Evolutionary conservation across 2,888 invertebrate species (phyloP).

Genomic region (Eupithecia insigniata): DNA sequence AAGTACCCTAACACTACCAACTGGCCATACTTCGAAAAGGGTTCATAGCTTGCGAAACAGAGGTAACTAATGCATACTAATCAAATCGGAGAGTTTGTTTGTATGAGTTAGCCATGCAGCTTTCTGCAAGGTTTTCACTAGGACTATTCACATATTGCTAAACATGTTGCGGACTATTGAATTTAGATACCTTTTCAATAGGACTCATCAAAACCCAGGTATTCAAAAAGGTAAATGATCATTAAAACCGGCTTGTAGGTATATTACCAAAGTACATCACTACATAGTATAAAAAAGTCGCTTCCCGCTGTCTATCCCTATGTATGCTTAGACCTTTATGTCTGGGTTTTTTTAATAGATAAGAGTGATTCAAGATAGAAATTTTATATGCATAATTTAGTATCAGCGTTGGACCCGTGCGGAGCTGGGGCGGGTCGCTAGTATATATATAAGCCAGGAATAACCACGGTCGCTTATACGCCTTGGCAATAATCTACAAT

Average conservation of each 20-base stretch:
- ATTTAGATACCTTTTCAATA: not conserved
- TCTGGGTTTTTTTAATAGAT: no score
- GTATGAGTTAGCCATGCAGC: not conserved
- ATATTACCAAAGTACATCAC: no score
- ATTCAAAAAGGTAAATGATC: not conserved
- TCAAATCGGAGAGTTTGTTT: not conserved
- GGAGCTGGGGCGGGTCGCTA: no score
- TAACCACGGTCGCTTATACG: slow-evolving; percentile 8
- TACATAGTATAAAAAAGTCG: no score
- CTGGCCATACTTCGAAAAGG: not conserved
- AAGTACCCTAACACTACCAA: not conserved
- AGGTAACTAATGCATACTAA: not conserved
- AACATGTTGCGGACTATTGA: not conserved
- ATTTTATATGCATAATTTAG: no score
- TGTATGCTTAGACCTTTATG: no score
- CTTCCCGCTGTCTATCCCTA: no score
- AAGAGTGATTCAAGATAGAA: no score
- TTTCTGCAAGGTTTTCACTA: no score
- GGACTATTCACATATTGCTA: not conserved
- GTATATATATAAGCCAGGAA: not conserved
- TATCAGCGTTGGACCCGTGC: no score
- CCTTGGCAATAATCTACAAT: slow-evolving; percentile 29
- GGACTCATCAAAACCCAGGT: not conserved
- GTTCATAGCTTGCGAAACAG: not conserved
- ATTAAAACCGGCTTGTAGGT: no score